Base-by-base conservation (phyloP, 2,888 invertebrate genomes). In the Coelinius sp. region DNA sequence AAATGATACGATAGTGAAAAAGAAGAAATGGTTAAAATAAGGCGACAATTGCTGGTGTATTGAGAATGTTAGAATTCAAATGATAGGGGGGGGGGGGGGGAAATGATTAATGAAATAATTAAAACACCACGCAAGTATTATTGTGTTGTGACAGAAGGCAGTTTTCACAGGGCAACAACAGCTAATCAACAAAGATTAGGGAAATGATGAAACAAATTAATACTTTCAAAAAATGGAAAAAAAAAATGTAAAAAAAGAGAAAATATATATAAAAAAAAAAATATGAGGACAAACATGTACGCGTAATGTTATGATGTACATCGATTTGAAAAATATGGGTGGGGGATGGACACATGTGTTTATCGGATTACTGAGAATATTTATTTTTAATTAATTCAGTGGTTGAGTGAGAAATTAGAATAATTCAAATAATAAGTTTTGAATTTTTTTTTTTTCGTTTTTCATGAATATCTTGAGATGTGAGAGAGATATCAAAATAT, bases 121-220 rank as follows among this genome's bases (percentile, higher is more conserved):
- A 24, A 62, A 71, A 65, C 85, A 84, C 86, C 84, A 84, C 83
- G 84, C 85, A 86, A 87, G 87, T 87, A 87, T 87, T 87, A 86
- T 84, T 87, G 85, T 87, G 86, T 87, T 86, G 87, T 90, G 89
- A 91, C 91, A 91, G 89, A 91, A 91, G 91, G 91, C 91, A 91
- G 90, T 91, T 91, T 91, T 91, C 91, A 91, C 91, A 90, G 88
- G 91, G 91, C 91, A 91, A 91, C 91, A 91, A 91, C 91, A 89
- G 88, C 90, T 89, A 89, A 89, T 90, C 90, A 90, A 90, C 90
- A 90, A 90, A 90, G 89, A 89, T 88, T 89, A 89, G 88, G 89
- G 84, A 88, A 89, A 66, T 59, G 62, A 71, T 27, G 59, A 44
- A 56, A 20, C 22, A 62, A 38, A 62, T 62, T 67, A 56, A 88